Conservation (phyloP, 30 jellyfish, hydroid and myxozoan species). For the Sanderia malayensis region DNA sequence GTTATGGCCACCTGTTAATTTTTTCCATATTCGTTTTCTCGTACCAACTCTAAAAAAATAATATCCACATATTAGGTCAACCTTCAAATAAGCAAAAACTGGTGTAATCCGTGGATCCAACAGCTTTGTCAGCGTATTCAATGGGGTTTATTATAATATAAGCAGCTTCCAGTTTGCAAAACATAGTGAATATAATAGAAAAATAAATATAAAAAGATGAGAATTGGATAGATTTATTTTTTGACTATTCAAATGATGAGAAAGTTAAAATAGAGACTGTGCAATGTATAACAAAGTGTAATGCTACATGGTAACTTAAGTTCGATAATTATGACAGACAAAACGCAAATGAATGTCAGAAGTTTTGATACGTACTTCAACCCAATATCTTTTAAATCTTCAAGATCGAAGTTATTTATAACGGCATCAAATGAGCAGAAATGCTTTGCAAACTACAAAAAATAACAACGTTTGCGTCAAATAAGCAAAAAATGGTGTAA, state of each 20-base stretch:
- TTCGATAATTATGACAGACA: no score
- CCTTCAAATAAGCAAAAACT: neutral
- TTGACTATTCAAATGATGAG: neutral
- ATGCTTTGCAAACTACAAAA: slow-evolving; percentile 67
- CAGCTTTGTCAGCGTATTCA: neutral
- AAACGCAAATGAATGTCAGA: no score
- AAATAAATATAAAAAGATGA: no score
- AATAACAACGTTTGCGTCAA: neutral
- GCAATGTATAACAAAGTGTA: no score
- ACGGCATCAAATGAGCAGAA: slow-evolving; percentile 79
- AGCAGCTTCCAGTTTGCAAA: neutral
- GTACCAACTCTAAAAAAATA: slow-evolving; percentile 79
- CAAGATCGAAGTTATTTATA: slow-evolving; percentile 42
- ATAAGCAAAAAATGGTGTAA: neutral
- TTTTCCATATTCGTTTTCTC: slow-evolving; percentile 80
- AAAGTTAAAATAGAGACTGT: no score
- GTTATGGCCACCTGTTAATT: no score
- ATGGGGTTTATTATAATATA: neutral
- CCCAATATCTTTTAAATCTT: slow-evolving; percentile 76
- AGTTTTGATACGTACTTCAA: slow-evolving; percentile 69
- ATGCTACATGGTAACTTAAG: no score
- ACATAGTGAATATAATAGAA: no score
- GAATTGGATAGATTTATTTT: neutral
- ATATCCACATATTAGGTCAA: neutral
- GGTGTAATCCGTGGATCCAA: neutral